These are phyloP conservation scores for Drosophila quinaria DNA, from an alignment of 2,888 invertebrate species.

Conservation along the genomic window DNA sequence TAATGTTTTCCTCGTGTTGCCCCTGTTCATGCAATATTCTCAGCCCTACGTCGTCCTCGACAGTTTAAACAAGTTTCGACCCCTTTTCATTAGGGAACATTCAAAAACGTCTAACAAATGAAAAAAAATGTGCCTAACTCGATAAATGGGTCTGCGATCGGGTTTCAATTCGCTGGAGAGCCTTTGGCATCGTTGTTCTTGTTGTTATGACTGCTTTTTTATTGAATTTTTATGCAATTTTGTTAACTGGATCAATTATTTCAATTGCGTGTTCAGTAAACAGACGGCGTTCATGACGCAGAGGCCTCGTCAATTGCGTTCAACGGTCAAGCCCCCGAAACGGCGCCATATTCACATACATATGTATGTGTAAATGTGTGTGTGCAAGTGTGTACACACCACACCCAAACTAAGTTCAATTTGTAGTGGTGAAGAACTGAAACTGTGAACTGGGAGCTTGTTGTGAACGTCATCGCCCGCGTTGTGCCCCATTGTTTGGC, in stretches of 20 bases:
- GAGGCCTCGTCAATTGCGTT: conserved; percentile 47
- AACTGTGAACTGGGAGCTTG: conserved; percentile 19
- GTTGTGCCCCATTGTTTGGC: conserved; percentile 53
- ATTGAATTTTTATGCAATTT: conserved; percentile 81
- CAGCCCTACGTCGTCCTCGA: conserved; percentile 19
- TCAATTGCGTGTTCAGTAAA: conserved; percentile 80
- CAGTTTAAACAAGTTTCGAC: conserved; percentile 57
- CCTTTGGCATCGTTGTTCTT: conserved; percentile 37
- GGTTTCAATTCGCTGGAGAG: conserved; percentile 63
- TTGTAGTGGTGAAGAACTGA: conserved; percentile 2
- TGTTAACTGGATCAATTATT: conserved; percentile 81
- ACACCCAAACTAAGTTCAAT: conserved; percentile 24
- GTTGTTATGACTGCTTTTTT: conserved; percentile 47
- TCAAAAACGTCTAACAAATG: conserved; percentile 48
- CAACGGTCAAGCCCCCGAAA: conserved; percentile 56
- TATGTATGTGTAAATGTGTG: background rate
- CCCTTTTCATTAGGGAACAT: conserved; percentile 51
- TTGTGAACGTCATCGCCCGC: conserved; percentile 34
- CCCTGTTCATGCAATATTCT: background rate
- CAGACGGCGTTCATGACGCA: conserved; percentile 61
- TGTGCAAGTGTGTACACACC: conserved; percentile 13
- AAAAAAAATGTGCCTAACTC: conserved; percentile 51
- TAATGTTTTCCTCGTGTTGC: background rate
- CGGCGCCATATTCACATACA: conserved; percentile 10
- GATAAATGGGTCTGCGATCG: conserved; percentile 71